These are phyloP conservation scores for Cyprinodon diabolis DNA, from an alignment of 2,797 vertebrate species.

Conservation along the genomic window DNA sequence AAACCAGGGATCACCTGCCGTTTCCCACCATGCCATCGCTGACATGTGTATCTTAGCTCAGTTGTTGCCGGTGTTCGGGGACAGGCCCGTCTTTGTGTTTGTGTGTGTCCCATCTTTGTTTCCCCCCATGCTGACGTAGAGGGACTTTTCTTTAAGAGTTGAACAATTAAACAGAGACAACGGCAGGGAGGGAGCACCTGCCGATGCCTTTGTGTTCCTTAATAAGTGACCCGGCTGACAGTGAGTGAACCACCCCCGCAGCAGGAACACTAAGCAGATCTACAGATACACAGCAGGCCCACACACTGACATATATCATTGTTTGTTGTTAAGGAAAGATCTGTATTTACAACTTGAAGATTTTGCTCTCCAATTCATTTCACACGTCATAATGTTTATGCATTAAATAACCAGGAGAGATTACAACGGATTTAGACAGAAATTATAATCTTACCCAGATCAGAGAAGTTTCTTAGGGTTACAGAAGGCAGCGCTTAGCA, in stretches of 20 bases:
- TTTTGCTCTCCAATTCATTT: no score
- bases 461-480: no score
- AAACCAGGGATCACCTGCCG: slow-evolving; percentile 67
- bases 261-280: slow-evolving; percentile 16
- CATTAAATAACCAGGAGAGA: no score
- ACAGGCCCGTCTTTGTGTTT: slow-evolving; percentile 58
- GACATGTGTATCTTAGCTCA: slow-evolving; percentile 57
- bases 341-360: no score
- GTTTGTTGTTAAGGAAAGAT: no score
- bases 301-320: background rate
- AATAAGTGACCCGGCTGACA: slow-evolving; percentile 55
- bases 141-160: slow-evolving; percentile 62
- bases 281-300: slow-evolving; percentile 9
- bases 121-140: slow-evolving; percentile 43
- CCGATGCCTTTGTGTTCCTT: slow-evolving; percentile 64
- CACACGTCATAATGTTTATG: no score
- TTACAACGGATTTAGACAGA: no score
- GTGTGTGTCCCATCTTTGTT: slow-evolving; percentile 60
- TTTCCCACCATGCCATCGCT: slow-evolving; percentile 49
- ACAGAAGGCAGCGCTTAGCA: no score
- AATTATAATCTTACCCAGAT: no score
- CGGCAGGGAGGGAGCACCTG: slow-evolving; percentile 71
- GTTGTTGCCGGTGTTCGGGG: slow-evolving; percentile 56
- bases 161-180: slow-evolving; percentile 77
- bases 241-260: slow-evolving; percentile 14